A percentile compares a stretch with the other conserved stretches of the same genome.
Evolutionary conservation across 2,797 vertebrate genomes (phyloP).

Genomic region (Bradypodion pumilum): DNA sequence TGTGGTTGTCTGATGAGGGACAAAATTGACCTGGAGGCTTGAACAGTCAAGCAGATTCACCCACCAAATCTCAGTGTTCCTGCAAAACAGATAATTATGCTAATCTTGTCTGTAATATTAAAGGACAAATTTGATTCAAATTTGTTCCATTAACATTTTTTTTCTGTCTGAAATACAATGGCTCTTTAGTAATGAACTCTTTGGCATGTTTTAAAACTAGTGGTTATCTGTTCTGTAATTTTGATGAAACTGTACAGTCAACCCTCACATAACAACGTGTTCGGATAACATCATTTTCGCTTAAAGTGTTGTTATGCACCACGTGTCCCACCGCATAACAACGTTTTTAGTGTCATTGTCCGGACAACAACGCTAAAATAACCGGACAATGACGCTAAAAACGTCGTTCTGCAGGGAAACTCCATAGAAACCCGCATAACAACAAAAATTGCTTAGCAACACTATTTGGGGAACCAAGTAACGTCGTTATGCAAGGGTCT

Average conservation of each 20-base stretch:
- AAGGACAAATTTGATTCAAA: not conserved
- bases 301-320: too few relatives aligned
- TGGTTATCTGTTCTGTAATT: not conserved
- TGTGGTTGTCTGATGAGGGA: not conserved
- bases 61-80: not conserved
- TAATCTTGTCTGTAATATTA: not conserved
- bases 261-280: too few relatives aligned
- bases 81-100: not conserved
- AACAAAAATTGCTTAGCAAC: too few relatives aligned
- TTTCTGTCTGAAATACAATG: not conserved
- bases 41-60: conserved; percentile 22
- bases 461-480: too few relatives aligned
- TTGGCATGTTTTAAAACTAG: not conserved
- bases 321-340: too few relatives aligned
- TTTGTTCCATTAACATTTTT: not conserved
- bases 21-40: not conserved
- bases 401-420: too few relatives aligned
- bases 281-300: too few relatives aligned
- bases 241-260: not conserved
- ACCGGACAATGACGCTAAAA: too few relatives aligned
- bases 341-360: too few relatives aligned
- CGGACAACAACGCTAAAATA: too few relatives aligned
- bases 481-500: too few relatives aligned
- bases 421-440: too few relatives aligned
- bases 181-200: not conserved